These are phyloP conservation scores for Apodemia duryi DNA, from an alignment of 2,888 invertebrate genomes.

Conservation along the genomic window DNA sequence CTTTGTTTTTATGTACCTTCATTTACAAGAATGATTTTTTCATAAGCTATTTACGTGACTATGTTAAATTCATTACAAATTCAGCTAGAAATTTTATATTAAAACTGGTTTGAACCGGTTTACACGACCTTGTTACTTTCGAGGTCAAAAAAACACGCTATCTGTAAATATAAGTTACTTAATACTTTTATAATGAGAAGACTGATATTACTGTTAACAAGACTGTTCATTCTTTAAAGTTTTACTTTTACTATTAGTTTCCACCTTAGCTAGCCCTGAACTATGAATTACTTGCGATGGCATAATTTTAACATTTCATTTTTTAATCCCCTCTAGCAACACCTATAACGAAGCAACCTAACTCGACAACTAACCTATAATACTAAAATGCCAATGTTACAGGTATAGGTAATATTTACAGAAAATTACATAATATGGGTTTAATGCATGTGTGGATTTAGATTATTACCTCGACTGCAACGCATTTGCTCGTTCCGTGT, in stretches of 20 bases:
- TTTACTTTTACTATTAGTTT: too few relatives aligned
- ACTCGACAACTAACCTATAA: too few relatives aligned
- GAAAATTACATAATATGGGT: constrained; percentile 5
- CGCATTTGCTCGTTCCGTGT: constrained; percentile 40
- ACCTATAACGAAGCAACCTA: too few relatives aligned
- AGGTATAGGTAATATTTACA: neutral
- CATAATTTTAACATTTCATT: too few relatives aligned
- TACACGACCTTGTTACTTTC: neutral
- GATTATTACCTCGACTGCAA: constrained; percentile 23
- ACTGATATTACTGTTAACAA: too few relatives aligned
- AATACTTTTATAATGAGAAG: neutral
- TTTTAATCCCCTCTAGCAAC: too few relatives aligned
- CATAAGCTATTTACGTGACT: neutral
- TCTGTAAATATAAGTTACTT: neutral
- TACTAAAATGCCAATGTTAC: too few relatives aligned
- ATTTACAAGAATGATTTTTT: neutral
- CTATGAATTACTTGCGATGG: too few relatives aligned
- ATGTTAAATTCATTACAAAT: neutral
- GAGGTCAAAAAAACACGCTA: neutral
- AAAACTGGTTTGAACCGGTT: neutral
- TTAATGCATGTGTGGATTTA: constrained; percentile 3
- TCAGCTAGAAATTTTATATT: neutral
- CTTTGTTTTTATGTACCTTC: neutral
- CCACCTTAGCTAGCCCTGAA: too few relatives aligned
- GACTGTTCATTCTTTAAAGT: too few relatives aligned